Evolutionary conservation across 2,113 vertebrate species (phyloP), one percentile per base, ranked within the genome.

Genomic region (Neomonachus schauinslandi): DNA sequence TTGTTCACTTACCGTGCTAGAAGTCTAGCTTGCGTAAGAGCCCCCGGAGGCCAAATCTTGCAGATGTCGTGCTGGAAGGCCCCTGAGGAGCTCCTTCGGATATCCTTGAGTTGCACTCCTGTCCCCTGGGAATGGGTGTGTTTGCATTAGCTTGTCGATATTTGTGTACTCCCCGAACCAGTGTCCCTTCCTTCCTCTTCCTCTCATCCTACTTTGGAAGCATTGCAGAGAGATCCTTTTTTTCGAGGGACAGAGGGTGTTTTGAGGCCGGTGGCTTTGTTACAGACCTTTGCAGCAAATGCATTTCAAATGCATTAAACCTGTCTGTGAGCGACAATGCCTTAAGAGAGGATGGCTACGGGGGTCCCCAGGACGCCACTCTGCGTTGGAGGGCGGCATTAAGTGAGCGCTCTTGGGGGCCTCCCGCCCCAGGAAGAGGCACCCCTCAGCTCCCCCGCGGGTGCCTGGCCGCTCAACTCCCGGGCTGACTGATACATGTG

Each of bases 371-470:
- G 49, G 26, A 5, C 5, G 16, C 22, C 0, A 69, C 24, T 55
- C 79, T 26, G 14, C 31, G 39, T 10, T 74, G 31, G 36, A 71
- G 55, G 63, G 22, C 0, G 1, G 39, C 19, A 4, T 53, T 3
- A 21, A 7, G 22, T 28, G 65, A 5, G 55, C 0, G 19, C 18
- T 87, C 14, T 22, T 0, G 9, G 61, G 33, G 31, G 15, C 36
- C 42, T 89, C 16, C 76, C 53, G 22, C 8, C 24, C 18, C 39
- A 5, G 24, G 55, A 36, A 19, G 19, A 7, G 51, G 53, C 33
- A 18, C 26, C n/a, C 11, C 2, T 51, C 0, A 9, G 33, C 36
- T 82, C 14, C 3, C 19, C 0, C n/a, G 33, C 4, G 28, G 28
- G 13, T 6, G 53, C 67, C 46, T 18, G 69, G 72, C 67, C n/a